These are phyloP conservation scores for Drosophila littoralis DNA, from an alignment of 1,140 invertebrate species.

Conservation along the genomic window DNA sequence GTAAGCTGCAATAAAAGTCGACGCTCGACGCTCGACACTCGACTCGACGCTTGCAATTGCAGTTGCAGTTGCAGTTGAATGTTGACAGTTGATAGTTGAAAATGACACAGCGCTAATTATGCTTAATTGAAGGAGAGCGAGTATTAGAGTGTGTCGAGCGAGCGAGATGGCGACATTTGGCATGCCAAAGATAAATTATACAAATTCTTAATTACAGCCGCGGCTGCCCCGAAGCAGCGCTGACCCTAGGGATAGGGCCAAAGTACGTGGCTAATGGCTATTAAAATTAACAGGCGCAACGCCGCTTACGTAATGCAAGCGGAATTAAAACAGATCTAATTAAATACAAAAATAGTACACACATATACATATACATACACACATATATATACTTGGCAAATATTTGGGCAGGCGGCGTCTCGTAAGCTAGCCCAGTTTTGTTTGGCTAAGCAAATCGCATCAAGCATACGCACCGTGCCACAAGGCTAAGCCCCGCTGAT, in stretches of 20 bases:
- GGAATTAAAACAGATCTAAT: slow-evolving; percentile 12
- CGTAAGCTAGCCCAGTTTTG: slow-evolving; percentile 2
- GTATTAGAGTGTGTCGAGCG: slow-evolving; percentile 1
- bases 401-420: slow-evolving; percentile 14
- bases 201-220: slow-evolving; percentile 62
- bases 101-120: slow-evolving; percentile 51
- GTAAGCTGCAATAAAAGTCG: slow-evolving; percentile 2
- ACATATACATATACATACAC: not conserved
- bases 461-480: slow-evolving; percentile 8
- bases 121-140: slow-evolving; percentile 61
- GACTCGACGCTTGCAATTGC: too few species aligned
- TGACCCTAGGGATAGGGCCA: slow-evolving; percentile 61
- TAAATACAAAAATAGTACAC: slow-evolving; percentile 8
- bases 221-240: slow-evolving; percentile 13
- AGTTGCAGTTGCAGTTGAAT: slow-evolving; percentile 16
- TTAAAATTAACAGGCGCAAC: slow-evolving; percentile 50
- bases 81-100: slow-evolving; percentile 53
- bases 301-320: slow-evolving; percentile 64
- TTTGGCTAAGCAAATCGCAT: slow-evolving; percentile 4
- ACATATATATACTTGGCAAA: not conserved
- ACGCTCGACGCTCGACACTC: too few species aligned
- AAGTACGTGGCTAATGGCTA: slow-evolving; percentile 50
- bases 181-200: slow-evolving; percentile 60
- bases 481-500: not conserved
- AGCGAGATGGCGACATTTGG: slow-evolving; percentile 41